A percentile compares a stretch with the other conserved stretches of the same genome.
These are phyloP conservation scores for Eupithecia vulgata DNA, from an alignment of 2,888 invertebrate species.

Conservation along the genomic window DNA sequence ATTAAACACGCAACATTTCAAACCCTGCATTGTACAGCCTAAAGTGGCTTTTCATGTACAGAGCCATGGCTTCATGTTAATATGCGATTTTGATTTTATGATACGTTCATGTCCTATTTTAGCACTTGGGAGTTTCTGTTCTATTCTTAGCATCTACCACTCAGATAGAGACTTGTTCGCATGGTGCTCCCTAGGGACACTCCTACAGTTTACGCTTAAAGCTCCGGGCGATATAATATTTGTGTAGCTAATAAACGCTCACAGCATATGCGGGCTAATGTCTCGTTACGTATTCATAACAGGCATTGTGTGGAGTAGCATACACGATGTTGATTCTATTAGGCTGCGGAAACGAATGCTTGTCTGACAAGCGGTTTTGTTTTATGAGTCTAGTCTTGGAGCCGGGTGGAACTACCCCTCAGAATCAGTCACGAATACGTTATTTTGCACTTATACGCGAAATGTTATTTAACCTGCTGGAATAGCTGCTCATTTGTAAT, in stretches of 20 bases:
- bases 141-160: not conserved
- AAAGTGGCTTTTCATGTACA: not conserved
- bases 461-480: not conserved
- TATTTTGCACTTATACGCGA: constrained; percentile 41
- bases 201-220: constrained; percentile 49
- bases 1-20: not conserved
- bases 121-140: not conserved
- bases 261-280: constrained; percentile 72
- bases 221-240: constrained; percentile 61
- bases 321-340: constrained; percentile 73
- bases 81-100: not conserved
- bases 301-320: constrained; percentile 70
- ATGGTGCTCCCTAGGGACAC: constrained; percentile 38
- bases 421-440: constrained; percentile 52
- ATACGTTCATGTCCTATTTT: not conserved
- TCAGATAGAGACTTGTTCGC: not conserved
- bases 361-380: constrained; percentile 59
- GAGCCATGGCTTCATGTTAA: not conserved
- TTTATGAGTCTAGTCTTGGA: constrained; percentile 56
- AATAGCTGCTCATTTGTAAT: not conserved
- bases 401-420: too few relatives aligned
- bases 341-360: constrained; percentile 71
- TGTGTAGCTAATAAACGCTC: constrained; percentile 71
- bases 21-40: not conserved
- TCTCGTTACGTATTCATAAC: constrained; percentile 78